Conservation (phyloP, 2,888 invertebrate genomes). For the Drosophila dives region DNA sequence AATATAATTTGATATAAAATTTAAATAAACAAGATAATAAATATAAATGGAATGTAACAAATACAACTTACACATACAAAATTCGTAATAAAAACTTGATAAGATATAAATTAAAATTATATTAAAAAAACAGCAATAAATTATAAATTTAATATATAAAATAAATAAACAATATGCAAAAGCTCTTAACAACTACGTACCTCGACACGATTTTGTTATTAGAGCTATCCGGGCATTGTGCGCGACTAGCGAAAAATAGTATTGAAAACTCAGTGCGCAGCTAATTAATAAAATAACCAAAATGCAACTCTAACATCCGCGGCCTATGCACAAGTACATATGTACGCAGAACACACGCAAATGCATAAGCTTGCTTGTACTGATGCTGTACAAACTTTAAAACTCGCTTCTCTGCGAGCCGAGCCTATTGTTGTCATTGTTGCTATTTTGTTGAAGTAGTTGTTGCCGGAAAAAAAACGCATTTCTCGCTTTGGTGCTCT, state of each 20-base stretch:
- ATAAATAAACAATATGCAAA: not conserved
- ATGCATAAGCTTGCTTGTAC: constrained; percentile 1
- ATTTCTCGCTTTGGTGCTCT: constrained; percentile 22
- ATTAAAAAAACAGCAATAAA: not conserved
- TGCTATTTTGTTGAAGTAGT: constrained; percentile 51
- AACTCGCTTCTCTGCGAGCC: constrained; percentile 19
- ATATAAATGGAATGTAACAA: too few relatives aligned
- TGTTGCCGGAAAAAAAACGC: constrained; percentile 27
- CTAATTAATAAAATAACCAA: not conserved
- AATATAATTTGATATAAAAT: not conserved
- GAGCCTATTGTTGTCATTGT: constrained; percentile 69
- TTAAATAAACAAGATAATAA: not conserved
- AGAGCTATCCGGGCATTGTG: not conserved
- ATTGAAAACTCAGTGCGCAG: not conserved
- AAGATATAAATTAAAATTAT: too few relatives aligned
- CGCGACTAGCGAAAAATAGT: not conserved
- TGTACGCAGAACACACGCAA: not conserved
- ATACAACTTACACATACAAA: not conserved
- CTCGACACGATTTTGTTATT: not conserved
- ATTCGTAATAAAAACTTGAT: too few relatives aligned
- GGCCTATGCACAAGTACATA: not conserved
- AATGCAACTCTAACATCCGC: constrained; percentile 2
- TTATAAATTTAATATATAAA: not conserved
- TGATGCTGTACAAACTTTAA: constrained; percentile 9
- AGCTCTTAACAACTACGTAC: not conserved